Evolutionary conservation across 1,140 invertebrate genomes (phyloP).

Genomic region (Papilio machaon): DNA sequence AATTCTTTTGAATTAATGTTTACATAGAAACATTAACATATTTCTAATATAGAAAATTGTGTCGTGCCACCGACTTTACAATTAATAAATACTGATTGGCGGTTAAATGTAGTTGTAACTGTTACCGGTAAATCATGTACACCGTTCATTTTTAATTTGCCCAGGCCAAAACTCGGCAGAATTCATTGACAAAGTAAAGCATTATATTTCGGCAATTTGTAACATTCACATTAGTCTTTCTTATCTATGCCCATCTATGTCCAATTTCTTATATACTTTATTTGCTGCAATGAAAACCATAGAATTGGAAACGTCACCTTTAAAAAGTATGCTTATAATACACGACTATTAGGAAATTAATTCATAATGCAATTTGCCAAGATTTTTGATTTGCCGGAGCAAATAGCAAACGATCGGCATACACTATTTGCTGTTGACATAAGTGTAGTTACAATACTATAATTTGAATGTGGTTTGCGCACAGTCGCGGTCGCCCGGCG

Average conservation of each 20-base stretch:
- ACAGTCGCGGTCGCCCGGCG: background rate
- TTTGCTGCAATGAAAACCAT: too few relatives aligned
- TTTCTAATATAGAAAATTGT: constrained; percentile 32
- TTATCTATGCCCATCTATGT: too few relatives aligned
- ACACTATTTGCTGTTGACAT: too few relatives aligned
- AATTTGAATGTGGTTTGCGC: background rate
- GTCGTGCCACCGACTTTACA: background rate
- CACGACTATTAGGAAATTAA: too few relatives aligned
- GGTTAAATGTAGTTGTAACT: background rate
- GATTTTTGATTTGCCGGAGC: too few relatives aligned
- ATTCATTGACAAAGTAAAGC: background rate
- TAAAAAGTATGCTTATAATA: too few relatives aligned
- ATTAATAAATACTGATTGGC: constrained; percentile 1
- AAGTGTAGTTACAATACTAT: background rate
- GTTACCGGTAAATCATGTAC: background rate
- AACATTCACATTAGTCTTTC: too few relatives aligned
- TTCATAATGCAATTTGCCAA: too few relatives aligned
- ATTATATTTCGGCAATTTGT: too few relatives aligned
- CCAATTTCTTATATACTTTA: too few relatives aligned
- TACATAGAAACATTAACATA: constrained; percentile 28
- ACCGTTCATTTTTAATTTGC: background rate
- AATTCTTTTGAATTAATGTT: background rate
- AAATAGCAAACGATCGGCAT: too few relatives aligned
- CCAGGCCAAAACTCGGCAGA: background rate
- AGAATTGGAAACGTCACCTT: too few relatives aligned